Evolutionary conservation across 2,113 vertebrate species (phyloP), one percentile per base, ranked within the genome.

Genomic region (Andinoacara biseriatus): DNA sequence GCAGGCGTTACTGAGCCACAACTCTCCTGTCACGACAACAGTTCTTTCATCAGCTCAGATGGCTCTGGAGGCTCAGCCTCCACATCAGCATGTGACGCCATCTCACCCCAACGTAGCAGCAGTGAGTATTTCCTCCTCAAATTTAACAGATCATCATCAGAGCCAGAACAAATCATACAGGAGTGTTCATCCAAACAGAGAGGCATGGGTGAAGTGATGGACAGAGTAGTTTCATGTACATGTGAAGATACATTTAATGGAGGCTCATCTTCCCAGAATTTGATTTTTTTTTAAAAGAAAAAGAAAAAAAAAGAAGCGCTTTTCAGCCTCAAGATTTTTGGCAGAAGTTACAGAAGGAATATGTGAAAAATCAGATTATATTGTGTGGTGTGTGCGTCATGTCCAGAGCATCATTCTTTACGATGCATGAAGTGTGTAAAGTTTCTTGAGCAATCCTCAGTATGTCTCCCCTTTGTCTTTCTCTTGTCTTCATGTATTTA

Each of bases 1-100:
- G 96, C 96, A 0, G 96, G 96, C 52, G 93, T 95, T 86, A 93
- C 96, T 67, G 96, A 96, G 29, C 88, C 96, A 22, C 96, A 96
- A 43, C 96, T 96, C 49, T 58, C 69, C 46, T 84, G 74, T 79
- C 86, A 86, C 0, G 92, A 95, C 86, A 87, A 74, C 78, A 49
- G 83, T 80, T 92, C 94, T 69, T 83, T 91, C 77, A 29, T 91
- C 57, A 84, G 93, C 79, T 93, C 87, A 20, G 93, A 93, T 0
- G 94, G 91, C 78, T 94, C 92, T 4, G 94, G 91, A 61, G 92
- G 91, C 69, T 93, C 91, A 1, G 81, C 80, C 74, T 86, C 77
- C 82, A 75, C 87, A 33, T 26, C 84, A 22, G 86, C 84, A 62
- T 80, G 82, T 5, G 90, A 92, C 4, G 40, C 58, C 72, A 10